Evolutionary conservation across 2,888 invertebrate genomes (phyloP), one percentile per base, ranked within the genome.

Genomic region (Apamea epomidion): DNA sequence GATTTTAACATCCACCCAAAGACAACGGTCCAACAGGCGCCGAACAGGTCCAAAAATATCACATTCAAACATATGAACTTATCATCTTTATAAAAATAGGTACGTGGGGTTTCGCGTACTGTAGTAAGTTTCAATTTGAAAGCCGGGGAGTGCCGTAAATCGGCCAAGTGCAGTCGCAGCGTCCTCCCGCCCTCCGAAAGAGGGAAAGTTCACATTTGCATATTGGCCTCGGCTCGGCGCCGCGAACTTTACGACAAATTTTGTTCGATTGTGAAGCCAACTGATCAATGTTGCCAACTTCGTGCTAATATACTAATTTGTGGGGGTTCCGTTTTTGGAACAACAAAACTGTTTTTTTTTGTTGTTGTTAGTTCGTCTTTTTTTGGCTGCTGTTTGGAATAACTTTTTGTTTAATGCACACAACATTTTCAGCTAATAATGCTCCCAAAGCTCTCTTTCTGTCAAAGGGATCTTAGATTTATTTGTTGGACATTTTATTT

Each of bases 171-270:
- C 96, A 96, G 88, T 90, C 88, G 89, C 88, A 88, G 89, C 89
- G 83, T 82, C 88, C 91, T 84, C 83, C 88, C 89, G 89, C 88
- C 88, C 88, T 87, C 86, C 76, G 82, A 92, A 93, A 94, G 93
- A 95, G 95, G 94, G 96, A 96, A 96, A 96, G 96, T 96, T 93
- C 91, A 92, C 94, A 96, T 96, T 96, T 95, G 94, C 96, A 96
- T 96, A 94, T 94, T 92, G 93, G 92, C 93, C 93, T 84, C 83
- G 64, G 74, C 74, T 80, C 90, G 79, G 84, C 90, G 89, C 87
- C 89, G 89, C 86, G 84, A 91, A 92, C 91, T 92, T 91, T 91
- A 84, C 78, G 86, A 89, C 77, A 89, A 93, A 93, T 91, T 94
- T 91, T 88, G 89, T 84, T 84, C 80, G 81, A 83, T 85, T 84